phyloP scores from a whole-genome alignment of 2,888 invertebrate species.

The Microctonus brassicae region DNA sequence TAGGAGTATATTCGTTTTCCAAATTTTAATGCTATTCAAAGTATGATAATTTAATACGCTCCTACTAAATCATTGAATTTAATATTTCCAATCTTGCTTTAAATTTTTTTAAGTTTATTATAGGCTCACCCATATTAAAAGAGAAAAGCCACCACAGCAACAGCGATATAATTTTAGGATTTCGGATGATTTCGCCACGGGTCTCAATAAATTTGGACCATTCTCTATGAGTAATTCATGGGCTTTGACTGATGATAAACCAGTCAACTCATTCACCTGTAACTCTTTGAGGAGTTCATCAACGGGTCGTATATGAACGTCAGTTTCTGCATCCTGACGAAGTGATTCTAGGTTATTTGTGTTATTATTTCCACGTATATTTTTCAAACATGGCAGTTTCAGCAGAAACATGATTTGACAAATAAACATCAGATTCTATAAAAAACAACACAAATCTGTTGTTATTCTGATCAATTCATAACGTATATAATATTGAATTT shows the following conservation, averaged over 20 bases:
- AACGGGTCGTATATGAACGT: constrained; percentile 48
- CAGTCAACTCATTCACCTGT: constrained; percentile 59
- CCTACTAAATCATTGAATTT: neutral
- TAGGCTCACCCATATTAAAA: constrained; percentile 51
- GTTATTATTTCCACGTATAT: neutral
- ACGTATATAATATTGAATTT: too few species aligned
- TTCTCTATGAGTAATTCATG: constrained; percentile 73
- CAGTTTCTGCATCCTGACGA: constrained; percentile 49
- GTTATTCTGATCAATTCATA: neutral
- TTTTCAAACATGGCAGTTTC: neutral
- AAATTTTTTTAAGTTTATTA: neutral
- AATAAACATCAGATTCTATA: neutral
- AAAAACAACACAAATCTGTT: neutral
- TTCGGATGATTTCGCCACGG: constrained; percentile 78
- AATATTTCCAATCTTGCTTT: neutral
- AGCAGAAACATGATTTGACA: neutral
- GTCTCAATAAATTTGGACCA: constrained; percentile 80
- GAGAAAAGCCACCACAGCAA: constrained; percentile 75
- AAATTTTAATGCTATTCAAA: too few species aligned
- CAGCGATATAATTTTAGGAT: constrained; percentile 77
- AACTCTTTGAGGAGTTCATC: constrained; percentile 47
- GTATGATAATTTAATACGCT: too few species aligned
- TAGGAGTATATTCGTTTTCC: too few species aligned
- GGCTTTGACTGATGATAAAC: constrained; percentile 75
- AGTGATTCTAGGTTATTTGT: neutral